Evolutionary conservation across 2,888 invertebrate genomes (phyloP).

Genomic region (Eupithecia subumbrata): DNA sequence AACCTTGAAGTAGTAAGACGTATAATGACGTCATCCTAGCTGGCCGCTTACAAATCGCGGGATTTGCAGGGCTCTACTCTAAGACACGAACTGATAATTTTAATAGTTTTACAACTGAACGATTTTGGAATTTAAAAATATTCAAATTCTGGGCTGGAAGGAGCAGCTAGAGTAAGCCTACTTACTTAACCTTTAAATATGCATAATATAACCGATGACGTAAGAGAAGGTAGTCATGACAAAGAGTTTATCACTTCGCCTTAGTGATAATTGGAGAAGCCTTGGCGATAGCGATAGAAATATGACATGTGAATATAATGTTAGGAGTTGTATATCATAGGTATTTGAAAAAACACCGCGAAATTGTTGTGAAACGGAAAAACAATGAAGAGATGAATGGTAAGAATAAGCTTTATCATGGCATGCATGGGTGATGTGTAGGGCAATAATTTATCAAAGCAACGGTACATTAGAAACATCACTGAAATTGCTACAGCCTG

Average conservation of each 20-base stretch:
- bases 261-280: slow-evolving; percentile 63
- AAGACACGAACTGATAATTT: neutral
- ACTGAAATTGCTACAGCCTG: slow-evolving; percentile 16
- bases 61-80: slow-evolving; percentile 33
- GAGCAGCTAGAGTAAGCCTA: neutral
- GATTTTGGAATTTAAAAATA: neutral
- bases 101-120: neutral
- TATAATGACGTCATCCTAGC: slow-evolving; percentile 57
- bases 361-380: neutral
- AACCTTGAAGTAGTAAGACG: slow-evolving; percentile 56
- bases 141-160: neutral
- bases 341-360: neutral
- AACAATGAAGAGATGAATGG: neutral
- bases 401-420: neutral
- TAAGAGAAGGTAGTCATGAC: slow-evolving; percentile 54
- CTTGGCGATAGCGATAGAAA: slow-evolving; percentile 55
- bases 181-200: slow-evolving; percentile 14
- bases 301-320: slow-evolving; percentile 41
- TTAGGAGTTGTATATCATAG: slow-evolving; percentile 37
- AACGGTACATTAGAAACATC: slow-evolving; percentile 1
- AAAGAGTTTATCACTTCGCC: slow-evolving; percentile 58
- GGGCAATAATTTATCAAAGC: neutral
- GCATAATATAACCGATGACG: slow-evolving; percentile 21
- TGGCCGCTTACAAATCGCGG: slow-evolving; percentile 40
- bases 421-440: neutral